Base-by-base conservation (phyloP, 2,888 invertebrate genomes). In the Axea sp. region DNA sequence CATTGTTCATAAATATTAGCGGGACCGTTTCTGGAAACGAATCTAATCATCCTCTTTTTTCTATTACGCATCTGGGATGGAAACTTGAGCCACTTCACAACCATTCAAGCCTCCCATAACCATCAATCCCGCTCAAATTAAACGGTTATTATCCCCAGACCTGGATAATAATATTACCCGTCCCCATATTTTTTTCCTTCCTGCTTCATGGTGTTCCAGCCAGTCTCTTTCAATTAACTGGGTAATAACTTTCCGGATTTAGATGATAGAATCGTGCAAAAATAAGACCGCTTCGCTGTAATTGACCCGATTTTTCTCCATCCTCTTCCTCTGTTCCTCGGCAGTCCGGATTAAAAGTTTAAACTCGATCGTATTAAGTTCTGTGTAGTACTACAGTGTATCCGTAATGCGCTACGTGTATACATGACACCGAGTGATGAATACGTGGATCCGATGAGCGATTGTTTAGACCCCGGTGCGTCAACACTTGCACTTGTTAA, bases 291-390 rank as follows among this genome's bases (percentile, higher is more conserved):
- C 12, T 24, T 9, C 11, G 12, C 33, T 31, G 17, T 33, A 51
- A 41, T 64, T 43, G 41, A 41, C 33, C 14, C 51, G 41, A 41
- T 51, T 64, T 64, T 33, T 35, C 33, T 64, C 8, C 19, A n/a
- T 33, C 4, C 24, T 7, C 11, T n/a, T 4, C 7, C 22, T 30
- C 12, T 8, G 14, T 5, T 12, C 2, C 8, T 7, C n/a, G n/a
- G n/a, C n/a, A n/a, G n/a, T n/a, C n/a, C n/a, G 43, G 43, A 43
- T 64, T 53, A 64, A 53, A 64, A 53, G 51, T 43, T 64, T 53
- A 39, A 51, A 28, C 26, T 24, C 43, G 33, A 64, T 64, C 28
- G 51, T 9, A 57, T 55, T 55, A 47, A 47, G 9, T 28, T 12
- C 6, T 7, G 12, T 35, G 15, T 24, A 15, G 7, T 3, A 8